These are phyloP conservation scores for Sebastes cheni DNA, from an alignment of 2,797 vertebrate genomes.

Conservation along the genomic window DNA sequence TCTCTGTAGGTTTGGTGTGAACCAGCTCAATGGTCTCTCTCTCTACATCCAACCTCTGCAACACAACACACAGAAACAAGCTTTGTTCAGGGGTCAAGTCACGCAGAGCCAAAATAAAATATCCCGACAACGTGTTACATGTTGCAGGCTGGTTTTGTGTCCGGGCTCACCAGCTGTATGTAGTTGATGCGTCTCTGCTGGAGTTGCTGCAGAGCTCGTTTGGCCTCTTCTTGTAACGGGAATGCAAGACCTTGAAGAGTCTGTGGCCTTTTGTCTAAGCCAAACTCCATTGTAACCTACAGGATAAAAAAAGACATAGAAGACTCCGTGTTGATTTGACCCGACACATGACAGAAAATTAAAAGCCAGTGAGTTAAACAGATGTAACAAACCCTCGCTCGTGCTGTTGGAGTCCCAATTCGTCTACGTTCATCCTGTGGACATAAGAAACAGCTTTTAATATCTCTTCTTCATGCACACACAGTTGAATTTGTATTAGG, in stretches of 20 bases:
- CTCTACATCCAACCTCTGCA: slow-evolving; percentile 89
- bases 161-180: slow-evolving; percentile 91
- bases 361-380: background rate
- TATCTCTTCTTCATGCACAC: background rate
- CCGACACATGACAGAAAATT: background rate
- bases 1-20: slow-evolving; percentile 93
- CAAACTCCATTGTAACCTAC: slow-evolving; percentile 96
- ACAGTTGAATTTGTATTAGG: background rate
- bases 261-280: slow-evolving; percentile 93
- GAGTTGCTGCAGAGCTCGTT: slow-evolving; percentile 91
- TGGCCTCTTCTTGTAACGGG: slow-evolving; percentile 91
- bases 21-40: slow-evolving; percentile 95
- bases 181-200: slow-evolving; percentile 94
- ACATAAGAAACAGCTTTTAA: slow-evolving; percentile 15
- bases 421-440: slow-evolving; percentile 82
- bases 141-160: background rate
- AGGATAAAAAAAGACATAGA: background rate
- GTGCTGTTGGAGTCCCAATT: slow-evolving; percentile 74
- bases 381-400: slow-evolving; percentile 73
- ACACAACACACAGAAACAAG: slow-evolving; percentile 20
- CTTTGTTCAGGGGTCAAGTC: slow-evolving; percentile 27
- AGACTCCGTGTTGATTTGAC: background rate
- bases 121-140: background rate
- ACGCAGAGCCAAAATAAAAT: background rate
- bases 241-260: slow-evolving; percentile 95